phyloP scores from a whole-genome alignment of 2,888 invertebrate genomes.

The Drosophila pseudotalamancana region DNA sequence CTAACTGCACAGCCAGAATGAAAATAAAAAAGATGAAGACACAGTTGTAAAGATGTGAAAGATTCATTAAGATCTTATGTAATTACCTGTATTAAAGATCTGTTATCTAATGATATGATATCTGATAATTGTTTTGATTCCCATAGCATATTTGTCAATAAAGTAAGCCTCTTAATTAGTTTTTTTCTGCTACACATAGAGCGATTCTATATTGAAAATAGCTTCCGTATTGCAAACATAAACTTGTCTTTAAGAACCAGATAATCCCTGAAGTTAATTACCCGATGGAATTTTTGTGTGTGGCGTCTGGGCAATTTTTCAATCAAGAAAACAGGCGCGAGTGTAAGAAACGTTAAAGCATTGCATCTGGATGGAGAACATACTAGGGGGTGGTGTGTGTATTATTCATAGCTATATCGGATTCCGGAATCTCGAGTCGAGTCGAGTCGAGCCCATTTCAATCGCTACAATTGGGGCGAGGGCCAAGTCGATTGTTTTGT shows the following conservation, averaged over 20 bases:
- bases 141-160: too few species aligned
- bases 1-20: too few species aligned
- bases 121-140: too few species aligned
- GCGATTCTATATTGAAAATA: neutral
- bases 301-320: slow-evolving; percentile 27
- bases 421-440: slow-evolving; percentile 47
- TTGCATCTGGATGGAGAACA: slow-evolving; percentile 4
- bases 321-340: slow-evolving; percentile 14
- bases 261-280: neutral
- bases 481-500: slow-evolving; percentile 29
- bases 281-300: slow-evolving; percentile 28
- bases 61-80: too few species aligned
- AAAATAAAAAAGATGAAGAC: too few species aligned
- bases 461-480: slow-evolving; percentile 26
- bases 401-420: slow-evolving; percentile 45
- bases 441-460: slow-evolving; percentile 39
- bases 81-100: too few species aligned
- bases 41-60: too few species aligned
- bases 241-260: neutral
- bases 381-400: neutral
- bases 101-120: too few species aligned
- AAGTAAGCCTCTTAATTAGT: too few species aligned
- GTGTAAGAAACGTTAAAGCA: too few species aligned
- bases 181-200: too few species aligned
- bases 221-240: neutral